Base-by-base conservation (phyloP, 2,797 vertebrate species). In the Macroramphosus scolopax region DNA sequence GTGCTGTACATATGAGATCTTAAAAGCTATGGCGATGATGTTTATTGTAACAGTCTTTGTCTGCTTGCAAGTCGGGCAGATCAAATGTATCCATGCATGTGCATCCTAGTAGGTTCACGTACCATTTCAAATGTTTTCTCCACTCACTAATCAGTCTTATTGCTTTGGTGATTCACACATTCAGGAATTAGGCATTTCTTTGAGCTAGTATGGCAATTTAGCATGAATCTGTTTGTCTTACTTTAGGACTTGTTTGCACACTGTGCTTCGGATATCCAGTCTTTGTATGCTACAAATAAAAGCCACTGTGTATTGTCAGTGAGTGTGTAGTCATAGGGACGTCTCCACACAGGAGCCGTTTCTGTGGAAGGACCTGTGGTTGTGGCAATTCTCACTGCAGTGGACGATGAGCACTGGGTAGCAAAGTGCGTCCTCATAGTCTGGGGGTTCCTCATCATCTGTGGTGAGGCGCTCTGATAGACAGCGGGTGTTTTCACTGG, bases 371-470 rank as follows among this genome's bases (percentile, higher is more conserved):
- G 94, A 93, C 67, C 93, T 92, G 84, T 96, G 95, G 80, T 92
- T 95, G 81, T 93, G 90, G 77, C 96, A 98, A 57, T 93, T 95
- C 87, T 98, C 96, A 0, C 93, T 97, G 67, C 95, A 94, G 83
- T 98, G 96, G 49, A 98, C 94, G 0, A 98, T 98, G 60, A 98
- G 93, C 48, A 98, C 87, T 0, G 96, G 96, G 74, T 96, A 98
- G 72, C 94, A 96, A 11, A 97, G 91, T 1, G 96, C 95, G 0
- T 98, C 94, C 49, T 98, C 93, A 51, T 98, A 98, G 50, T 94
- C 91, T 1, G 96, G 96, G 0, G 96, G 95, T 47, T 93, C 94
- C 57, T 93, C 93, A 4, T 93, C 88, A 5, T 82, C 86, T 3
- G 92, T 91, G 78, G 89, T 73, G 71, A 90, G 59, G 20, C 86